Percentiles rank a stretch among this genome's conserved stretches.
These are phyloP conservation scores for Gorsachius goisagi DNA, from an alignment of 2,113 vertebrate species.

Conservation along the genomic window DNA sequence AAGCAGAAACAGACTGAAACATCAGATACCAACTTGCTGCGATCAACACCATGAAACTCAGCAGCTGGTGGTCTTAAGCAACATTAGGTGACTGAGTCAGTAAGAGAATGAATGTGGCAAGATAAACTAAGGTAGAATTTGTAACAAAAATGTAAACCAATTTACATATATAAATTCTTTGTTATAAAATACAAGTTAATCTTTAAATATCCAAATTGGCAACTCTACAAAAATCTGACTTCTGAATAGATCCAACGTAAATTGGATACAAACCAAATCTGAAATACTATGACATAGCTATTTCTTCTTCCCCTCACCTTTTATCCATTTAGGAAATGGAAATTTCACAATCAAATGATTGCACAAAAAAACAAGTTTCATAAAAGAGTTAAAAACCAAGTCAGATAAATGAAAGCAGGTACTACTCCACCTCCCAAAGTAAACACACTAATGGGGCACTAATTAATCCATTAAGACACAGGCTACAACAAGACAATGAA, in stretches of 20 bases:
- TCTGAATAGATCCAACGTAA: neutral
- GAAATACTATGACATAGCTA: neutral
- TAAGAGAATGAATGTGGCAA: neutral
- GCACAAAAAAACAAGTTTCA: neutral
- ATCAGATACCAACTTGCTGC: neutral
- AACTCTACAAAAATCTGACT: neutral
- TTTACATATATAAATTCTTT: neutral
- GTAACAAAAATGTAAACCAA: neutral
- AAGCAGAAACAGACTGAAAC: neutral
- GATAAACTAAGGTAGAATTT: neutral
- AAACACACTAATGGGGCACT: conserved; percentile 63
- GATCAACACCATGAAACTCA: neutral
- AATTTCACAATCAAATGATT: neutral
- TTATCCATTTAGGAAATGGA: neutral
- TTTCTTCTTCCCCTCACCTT: neutral
- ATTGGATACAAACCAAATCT: neutral
- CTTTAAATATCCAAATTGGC: neutral
- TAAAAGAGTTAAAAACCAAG: conserved; percentile 36
- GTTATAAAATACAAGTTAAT: neutral
- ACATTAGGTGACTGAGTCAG: neutral
- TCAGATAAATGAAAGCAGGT: conserved; percentile 50
- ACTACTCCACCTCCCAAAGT: conserved; percentile 29
- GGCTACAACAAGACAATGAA: conserved; percentile 66
- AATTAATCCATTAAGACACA: conserved; percentile 74
- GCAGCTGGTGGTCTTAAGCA: neutral